These are phyloP conservation scores for Gavia stellata DNA, from an alignment of 2,113 vertebrate genomes.

Conservation along the genomic window DNA sequence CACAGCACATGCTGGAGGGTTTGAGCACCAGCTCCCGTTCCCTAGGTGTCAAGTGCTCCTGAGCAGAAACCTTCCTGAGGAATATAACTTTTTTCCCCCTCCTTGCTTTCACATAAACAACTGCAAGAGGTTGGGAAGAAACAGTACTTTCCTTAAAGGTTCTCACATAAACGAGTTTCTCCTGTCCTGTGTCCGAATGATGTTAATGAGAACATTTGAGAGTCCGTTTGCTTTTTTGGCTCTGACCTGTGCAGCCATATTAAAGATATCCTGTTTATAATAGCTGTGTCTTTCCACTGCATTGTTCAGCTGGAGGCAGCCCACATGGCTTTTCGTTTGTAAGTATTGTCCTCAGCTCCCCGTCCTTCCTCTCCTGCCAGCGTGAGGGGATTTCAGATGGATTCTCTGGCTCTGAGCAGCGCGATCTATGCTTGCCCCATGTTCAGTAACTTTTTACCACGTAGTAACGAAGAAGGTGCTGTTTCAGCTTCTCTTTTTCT, in stretches of 20 bases:
- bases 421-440: neutral
- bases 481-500: neutral
- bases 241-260: conserved; percentile 29
- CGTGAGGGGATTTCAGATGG: neutral
- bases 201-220: neutral
- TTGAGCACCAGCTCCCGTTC: neutral
- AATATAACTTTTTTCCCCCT: neutral
- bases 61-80: neutral
- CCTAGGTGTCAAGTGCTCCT: neutral
- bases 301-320: conserved; percentile 49
- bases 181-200: neutral
- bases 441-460: neutral
- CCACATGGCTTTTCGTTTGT: conserved; percentile 41
- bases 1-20: neutral
- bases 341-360: neutral
- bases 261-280: conserved; percentile 63
- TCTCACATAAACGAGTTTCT: neutral
- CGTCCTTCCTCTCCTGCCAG: neutral
- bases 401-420: neutral
- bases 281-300: neutral
- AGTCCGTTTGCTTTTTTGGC: conserved; percentile 11
- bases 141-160: neutral
- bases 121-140: neutral
- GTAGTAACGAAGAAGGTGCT: neutral
- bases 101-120: neutral